Evolutionary conservation across 2,797 vertebrate species (phyloP), one percentile per base, ranked within the genome.

Genomic region (Sandelia bainsii): DNA sequence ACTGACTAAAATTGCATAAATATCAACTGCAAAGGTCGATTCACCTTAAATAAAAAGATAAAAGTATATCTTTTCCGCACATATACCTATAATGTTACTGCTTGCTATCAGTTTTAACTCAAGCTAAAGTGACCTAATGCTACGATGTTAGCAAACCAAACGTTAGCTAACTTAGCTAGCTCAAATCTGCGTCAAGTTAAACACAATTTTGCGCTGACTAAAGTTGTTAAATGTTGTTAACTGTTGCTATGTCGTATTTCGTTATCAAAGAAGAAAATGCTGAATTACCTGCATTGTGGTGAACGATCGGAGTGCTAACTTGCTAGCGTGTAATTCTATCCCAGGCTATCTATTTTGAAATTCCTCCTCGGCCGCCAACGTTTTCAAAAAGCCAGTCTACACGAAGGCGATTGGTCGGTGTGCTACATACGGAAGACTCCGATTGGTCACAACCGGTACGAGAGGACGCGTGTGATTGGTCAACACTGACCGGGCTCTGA

Each of bases 241-340:
- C 1, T 32, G 9, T 16, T 6, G 0, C 12, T 1, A 3, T 7
- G 9, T 25, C 2, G 7, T 16, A n/a, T 13, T 10, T 49, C 0
- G 0, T 11, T 27, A 4, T 19, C 0, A 9, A 50, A 20, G 17
- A 5, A 1, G 9, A 19, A 32, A 49, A 48, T 5, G 44, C n/a
- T 0, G 22, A 29, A 12, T 81, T 90, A 93, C 93, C 91, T 93
- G 91, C 91, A 93, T 93, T 11, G 53, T 78, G 3, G 42, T n/a
- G 29, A 58, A 29, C 11, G 54, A 12, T 0, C 6, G 1, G 4
- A 4, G 1, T 29, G 32, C 45, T 9, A 20, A 19, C 1, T n/a
- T 44, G 25, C 27, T 5, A 40, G 0, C 10, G 27, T 59, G 14
- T 45, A 51, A 53, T 8, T 34, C 7, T 34, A 32, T 1, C 3